Base-by-base conservation (phyloP, 2,888 invertebrate species). In the Sthenelais limicola region DNA sequence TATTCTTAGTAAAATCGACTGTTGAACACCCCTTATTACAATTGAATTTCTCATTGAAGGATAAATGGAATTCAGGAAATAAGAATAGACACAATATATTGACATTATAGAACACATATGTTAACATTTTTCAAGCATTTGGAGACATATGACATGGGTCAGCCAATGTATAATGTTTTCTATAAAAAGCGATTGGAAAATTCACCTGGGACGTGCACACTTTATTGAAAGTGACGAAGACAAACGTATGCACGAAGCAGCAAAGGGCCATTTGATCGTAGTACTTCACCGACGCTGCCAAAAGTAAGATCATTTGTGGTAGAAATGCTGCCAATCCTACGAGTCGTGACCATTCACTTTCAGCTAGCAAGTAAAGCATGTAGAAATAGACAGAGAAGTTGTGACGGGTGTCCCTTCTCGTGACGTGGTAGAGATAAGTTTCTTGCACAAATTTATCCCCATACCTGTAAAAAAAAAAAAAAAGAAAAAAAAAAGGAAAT, bases 341-440 rank as follows among this genome's bases (percentile, higher is more conserved):
- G 12, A 91, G 89, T 0, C 90, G 12, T 1, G 80, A 77, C 7
- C 76, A 74, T 5, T 52, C 70, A 1, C 66, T 30, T 21, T 74
- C 74, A 1, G 47, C 73, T 12, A 62, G 58, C 43, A 98, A 89
- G 86, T 98, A 98, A 35, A 95, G 92, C 86, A 96, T 90, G 86
- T 98, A 96, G 88, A 98, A 99, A 80, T 95, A 94, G 0, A 97
- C 90, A 0, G 98, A 99, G 88, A 99, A 99, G 87, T 99, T 99
- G 87, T 99, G 99, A 30, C 93, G 91, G 0, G 92, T 92, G 86
- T 99, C 99, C 82, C 92, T 92, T 66, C 98, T 91, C 4, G 92
- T 90, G 15, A 97, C 87, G 88, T 99, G 99, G 87, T 97, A 98
- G 21, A 98, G 89, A 80, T 96, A 93, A 0, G 97, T 94, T 88